Conservation (phyloP, 2,113 vertebrate genomes). For the Casuarius casuarius region DNA sequence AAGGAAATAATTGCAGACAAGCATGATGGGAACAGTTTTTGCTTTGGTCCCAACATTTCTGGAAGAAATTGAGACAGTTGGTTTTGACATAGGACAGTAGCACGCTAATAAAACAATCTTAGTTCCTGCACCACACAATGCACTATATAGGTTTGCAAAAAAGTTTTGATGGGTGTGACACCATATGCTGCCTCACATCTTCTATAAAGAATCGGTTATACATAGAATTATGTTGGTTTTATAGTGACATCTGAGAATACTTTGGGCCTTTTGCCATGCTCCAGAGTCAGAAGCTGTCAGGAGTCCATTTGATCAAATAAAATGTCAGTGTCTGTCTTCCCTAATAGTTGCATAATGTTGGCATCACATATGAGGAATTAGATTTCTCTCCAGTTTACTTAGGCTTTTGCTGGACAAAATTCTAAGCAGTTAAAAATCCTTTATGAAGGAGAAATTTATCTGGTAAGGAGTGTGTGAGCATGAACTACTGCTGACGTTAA, state of each 20-base stretch:
- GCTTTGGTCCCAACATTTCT: neutral
- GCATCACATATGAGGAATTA: neutral
- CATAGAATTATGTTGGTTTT: neutral
- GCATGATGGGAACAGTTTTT: neutral
- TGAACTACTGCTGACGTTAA: neutral
- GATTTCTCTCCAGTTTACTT: neutral
- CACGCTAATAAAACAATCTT: neutral
- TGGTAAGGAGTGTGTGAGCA: neutral
- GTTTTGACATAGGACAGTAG: neutral
- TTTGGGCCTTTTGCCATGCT: neutral
- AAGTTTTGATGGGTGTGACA: neutral
- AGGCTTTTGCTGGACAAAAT: neutral
- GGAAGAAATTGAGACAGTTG: neutral
- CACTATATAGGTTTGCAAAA: neutral
- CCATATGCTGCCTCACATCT: neutral
- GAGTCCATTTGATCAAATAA: neutral
- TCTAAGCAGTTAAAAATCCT: slow-evolving; percentile 4
- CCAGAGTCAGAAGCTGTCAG: neutral
- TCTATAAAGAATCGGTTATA: neutral
- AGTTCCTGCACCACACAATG: neutral
- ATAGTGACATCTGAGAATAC: neutral
- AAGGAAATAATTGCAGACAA: neutral
- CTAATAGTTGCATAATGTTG: neutral
- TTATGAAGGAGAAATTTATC: neutral
- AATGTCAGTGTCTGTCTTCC: neutral